Base-by-base conservation (phyloP, 2,888 invertebrate genomes). In the Pelosia muscerda region DNA sequence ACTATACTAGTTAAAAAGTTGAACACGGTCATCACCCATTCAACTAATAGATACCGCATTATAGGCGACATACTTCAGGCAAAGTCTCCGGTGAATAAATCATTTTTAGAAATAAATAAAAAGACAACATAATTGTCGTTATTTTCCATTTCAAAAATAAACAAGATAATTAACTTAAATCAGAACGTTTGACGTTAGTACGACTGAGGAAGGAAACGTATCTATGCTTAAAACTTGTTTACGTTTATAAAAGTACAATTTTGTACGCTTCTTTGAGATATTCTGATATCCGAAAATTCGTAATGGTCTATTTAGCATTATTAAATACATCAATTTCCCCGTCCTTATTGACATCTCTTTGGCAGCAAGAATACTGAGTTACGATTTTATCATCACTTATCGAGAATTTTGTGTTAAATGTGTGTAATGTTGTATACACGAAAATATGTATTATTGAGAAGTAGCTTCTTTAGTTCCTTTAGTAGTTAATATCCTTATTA, bases 181-280 rank as follows among this genome's bases (percentile, higher is more conserved):
- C 38, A 38, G 38, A 38, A 15, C 38, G 3, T 13, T 38, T 15
- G 13, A 38, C 31, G 31, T 31, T 65, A 26, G 8, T 60, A n/a
- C 38, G 5, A 55, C 42, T 34, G 26, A 60, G 25, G 31, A 53
- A 60, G 66, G 60, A 66, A 66, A 31, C 19, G 28, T 34, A 11
- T 19, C 54, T 28, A 49, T 53, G 53, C n/a, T 25, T 53, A 49
- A 34, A 19, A 15, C 34, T 54, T 58, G 23, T 53, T 53, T 65
- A n/a, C 59, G 53, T 15, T 38, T 60, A 22, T 38, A 42, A 28
- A 56, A 25, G 15, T 10, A 28, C 42, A 55, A 38, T 55, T 42
- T 56, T 55, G 55, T 61, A n/a, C 22, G 28, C 15, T 4, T 8
- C 9, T 9, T 49, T 28, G 22, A 42, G 13, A 55, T 55, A 26